Evolutionary conservation across 35 echinoderm and acorn worm genomes (phyloP).

Genomic region (Lytechinus pictus): DNA sequence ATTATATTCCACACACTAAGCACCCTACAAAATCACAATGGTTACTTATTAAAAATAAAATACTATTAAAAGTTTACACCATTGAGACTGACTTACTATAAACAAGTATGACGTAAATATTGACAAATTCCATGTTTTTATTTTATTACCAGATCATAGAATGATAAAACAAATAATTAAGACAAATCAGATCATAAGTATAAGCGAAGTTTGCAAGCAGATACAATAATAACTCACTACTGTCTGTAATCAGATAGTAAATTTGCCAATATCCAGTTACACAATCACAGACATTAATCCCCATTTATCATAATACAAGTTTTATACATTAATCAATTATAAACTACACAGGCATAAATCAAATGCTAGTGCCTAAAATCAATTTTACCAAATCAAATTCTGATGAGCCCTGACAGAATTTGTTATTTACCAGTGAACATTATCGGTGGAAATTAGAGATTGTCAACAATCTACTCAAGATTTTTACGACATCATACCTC

Average conservation of each 20-base stretch:
- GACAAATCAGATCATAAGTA: background rate
- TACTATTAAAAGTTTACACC: background rate
- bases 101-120: background rate
- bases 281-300: background rate
- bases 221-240: background rate
- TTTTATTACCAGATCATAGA: background rate
- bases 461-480: background rate
- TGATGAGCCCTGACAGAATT: no score
- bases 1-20: background rate
- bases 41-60: background rate
- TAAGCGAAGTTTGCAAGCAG: background rate
- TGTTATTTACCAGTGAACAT: no score
- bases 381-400: background rate
- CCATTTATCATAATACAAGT: no score
- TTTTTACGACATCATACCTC: background rate
- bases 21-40: background rate
- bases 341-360: background rate
- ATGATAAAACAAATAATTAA: background rate
- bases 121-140: background rate
- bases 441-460: background rate
- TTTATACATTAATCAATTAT: no score
- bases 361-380: background rate
- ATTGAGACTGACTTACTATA: background rate
- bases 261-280: background rate
- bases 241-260: background rate